Evolutionary conservation across 2,888 invertebrate species (phyloP).

Genomic region (Xanthorhoe spadicearia): DNA sequence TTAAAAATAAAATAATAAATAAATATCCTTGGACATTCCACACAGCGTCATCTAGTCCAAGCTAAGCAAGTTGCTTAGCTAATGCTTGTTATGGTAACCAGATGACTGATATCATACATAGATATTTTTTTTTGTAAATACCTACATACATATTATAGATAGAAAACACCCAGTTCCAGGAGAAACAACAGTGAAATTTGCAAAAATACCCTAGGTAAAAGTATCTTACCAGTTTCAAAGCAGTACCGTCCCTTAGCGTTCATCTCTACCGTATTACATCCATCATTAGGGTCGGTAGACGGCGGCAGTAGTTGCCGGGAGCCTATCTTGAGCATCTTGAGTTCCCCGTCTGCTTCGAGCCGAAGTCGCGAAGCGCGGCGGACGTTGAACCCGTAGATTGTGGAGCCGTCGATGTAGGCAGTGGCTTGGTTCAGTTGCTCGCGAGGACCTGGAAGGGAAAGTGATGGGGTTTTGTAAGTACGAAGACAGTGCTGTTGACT

Average conservation of each 20-base stretch:
- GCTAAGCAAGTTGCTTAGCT: too few species aligned
- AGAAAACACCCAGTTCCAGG: too few species aligned
- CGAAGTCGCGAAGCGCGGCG: constrained; percentile 80
- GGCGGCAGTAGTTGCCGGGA: constrained; percentile 88
- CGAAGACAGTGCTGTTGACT: too few species aligned
- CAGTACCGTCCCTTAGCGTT: constrained; percentile 90
- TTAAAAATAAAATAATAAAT: too few species aligned
- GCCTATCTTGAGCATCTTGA: constrained; percentile 88
- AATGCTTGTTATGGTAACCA: too few species aligned
- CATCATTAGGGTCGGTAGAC: constrained; percentile 89
- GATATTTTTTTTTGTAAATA: too few species aligned
- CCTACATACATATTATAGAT: too few species aligned
- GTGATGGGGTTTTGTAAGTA: not conserved
- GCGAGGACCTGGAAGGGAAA: constrained; percentile 85
- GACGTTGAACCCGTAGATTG: constrained; percentile 89
- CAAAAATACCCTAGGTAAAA: too few species aligned
- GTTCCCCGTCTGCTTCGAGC: constrained; percentile 80
- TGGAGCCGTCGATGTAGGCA: constrained; percentile 93
- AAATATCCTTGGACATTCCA: too few species aligned
- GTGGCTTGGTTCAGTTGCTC: constrained; percentile 95
- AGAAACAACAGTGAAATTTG: too few species aligned
- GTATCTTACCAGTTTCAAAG: constrained; percentile 88
- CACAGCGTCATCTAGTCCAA: too few species aligned
- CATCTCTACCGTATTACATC: constrained; percentile 90
- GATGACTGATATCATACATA: too few species aligned